Base-by-base conservation (phyloP, 1,140 invertebrate genomes). In the Drosophila nigrodunni region DNA sequence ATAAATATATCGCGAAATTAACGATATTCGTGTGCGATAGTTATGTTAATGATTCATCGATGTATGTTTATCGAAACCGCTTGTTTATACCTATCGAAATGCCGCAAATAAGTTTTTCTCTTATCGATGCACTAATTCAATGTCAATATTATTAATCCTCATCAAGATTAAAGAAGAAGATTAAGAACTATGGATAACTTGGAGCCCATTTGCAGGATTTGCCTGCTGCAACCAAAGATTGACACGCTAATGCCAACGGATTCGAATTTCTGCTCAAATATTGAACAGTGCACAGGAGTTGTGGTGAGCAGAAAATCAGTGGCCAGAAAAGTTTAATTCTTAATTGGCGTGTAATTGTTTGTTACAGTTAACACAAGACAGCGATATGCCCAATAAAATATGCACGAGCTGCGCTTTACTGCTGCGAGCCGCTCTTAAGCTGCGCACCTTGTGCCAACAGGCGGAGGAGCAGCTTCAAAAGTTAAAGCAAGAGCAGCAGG, bases 321-420 rank as follows among this genome's bases (percentile, higher is more conserved):
- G 25, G 2, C 2, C 1, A 25, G 25, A 2, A 30, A 30, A 5
- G 25, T 30, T 30, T 30, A 30, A 30, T 3, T 30, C 25, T 30
- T 2, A 30, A 30, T 2, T 30, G 25, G 3, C 25, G 25, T 13
- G n/a, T 25, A 30, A 49, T 34, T 65, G 7, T 2, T 52, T 55
- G 3, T 13, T 55, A 0, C 30, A 91, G 88, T 37, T 91, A n/a
- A 68, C 30, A 11, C 10, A 75, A 7, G 50, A 68, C 21, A 13
- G 39, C 3, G 41, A 43, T n/a, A 43, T 72, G 34, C 61, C 77
- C 9, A 77, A 75, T 61, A 62, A 52, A 49, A 91, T 92, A 21
- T 92, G 90, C 58, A 80, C 59, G 6, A 77, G 73, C 25, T 92
- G 90, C 30, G 57, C 72, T 5, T 35, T 77, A 25, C 46, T 91